Evolutionary conservation across 2,113 vertebrate genomes (phyloP), one percentile per base, ranked within the genome.

Genomic region (Malurus elegans): DNA sequence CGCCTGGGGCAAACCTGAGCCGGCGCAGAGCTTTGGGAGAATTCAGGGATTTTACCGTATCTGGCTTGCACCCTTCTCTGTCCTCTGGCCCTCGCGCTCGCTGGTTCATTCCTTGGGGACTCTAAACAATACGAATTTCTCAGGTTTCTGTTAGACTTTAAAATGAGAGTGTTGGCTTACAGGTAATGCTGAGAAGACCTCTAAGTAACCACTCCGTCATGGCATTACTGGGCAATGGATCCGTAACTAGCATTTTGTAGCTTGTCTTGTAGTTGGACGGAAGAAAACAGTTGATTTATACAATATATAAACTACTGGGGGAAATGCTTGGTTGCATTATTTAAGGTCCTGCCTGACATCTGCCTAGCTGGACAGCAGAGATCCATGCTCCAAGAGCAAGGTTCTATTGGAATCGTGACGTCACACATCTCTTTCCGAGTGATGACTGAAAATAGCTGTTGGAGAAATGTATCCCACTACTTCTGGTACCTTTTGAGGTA

Each of bases 381-480:
- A 82, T 40, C 85, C 29, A 20, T 86, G 51, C 84, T 96, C 72
- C 69, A 57, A 65, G 90, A 85, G 65, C 20, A 8, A 2, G 23
- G 12, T 65, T 96, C 66, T 64, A 93, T 88, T 76, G 48, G 21
- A 83, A 19, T 42, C 0, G 34, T 92, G 87, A 95, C 36, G 34
- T 92, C 79, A 66, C 75, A 42, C 20, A 2, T 64, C 97, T 93
- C 78, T 96, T 93, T 93, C 90, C 86, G 44, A 96, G 64, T 17
- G 34, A 81, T 78, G 93, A 90, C 88, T 96, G 92, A 92, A 94
- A 96, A 79, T 83, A 95, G 90, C 82, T 93, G 91, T 81, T 87
- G 85, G 90, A 93, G 75, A 96, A 97, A 97, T 88, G 45, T 93
- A 85, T 94, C 80, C 72, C 69, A 79, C 76, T 74, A 51, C 83